phyloP scores from a whole-genome alignment of 2,888 invertebrate species.

The Ophioninae sp. region DNA sequence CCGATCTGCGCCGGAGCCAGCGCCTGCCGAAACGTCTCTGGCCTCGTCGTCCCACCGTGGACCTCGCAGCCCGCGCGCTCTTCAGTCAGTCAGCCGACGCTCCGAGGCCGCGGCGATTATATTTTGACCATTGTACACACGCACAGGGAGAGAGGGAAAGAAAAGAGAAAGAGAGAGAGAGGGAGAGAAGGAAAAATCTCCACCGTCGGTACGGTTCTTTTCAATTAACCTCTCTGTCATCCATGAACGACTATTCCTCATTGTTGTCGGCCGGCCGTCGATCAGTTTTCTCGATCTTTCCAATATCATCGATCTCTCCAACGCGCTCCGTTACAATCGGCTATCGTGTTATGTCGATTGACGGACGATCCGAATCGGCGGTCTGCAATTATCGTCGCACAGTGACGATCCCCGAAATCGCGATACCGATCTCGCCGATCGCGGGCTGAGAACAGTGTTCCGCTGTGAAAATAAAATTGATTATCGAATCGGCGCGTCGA shows the following conservation, averaged over 20 bases:
- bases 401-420: not conserved
- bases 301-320: not conserved
- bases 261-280: not conserved
- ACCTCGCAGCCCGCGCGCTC: slow-evolving; percentile 69
- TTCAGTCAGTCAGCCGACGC: slow-evolving; percentile 79
- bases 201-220: slow-evolving; percentile 35
- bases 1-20: slow-evolving; percentile 68
- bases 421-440: not conserved
- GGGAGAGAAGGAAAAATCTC: slow-evolving; percentile 26
- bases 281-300: not conserved
- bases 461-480: not conserved
- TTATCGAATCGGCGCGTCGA: not conserved
- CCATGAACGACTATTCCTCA: not conserved
- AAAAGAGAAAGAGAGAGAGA: slow-evolving; percentile 27
- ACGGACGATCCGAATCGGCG: not conserved
- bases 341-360: not conserved
- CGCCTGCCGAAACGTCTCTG: slow-evolving; percentile 76
- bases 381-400: not conserved
- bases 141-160: slow-evolving; percentile 46
- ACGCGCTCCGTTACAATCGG: not conserved
- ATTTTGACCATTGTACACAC: slow-evolving; percentile 76
- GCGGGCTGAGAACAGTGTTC: not conserved
- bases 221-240: slow-evolving; percentile 5
- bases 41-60: slow-evolving; percentile 61
- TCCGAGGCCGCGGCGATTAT: slow-evolving; percentile 78